Base-by-base conservation (phyloP, 2,113 vertebrate species). In the Aviceda subcristata region DNA sequence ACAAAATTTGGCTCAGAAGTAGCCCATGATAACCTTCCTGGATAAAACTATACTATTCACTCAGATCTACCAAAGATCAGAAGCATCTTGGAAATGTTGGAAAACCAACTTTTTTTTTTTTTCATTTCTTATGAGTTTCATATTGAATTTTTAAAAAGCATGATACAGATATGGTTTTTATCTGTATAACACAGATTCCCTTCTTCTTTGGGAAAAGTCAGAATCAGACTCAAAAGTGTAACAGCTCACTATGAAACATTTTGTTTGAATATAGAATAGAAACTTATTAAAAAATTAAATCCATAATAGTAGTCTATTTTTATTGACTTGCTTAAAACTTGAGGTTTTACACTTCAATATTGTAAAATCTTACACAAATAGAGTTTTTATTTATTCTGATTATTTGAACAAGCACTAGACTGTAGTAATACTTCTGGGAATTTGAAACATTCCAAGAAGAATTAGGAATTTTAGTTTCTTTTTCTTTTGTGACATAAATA, bases 121-220 rank as follows among this genome's bases (percentile, higher is more conserved):
- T 10, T 59, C 27, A 12, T 79, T 57, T 27, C 7, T 67, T 27
- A n/a, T 23, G 18, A 34, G 4, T 55, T 78, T 86, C 5, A 27
- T 23, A 26, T 18, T 27, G 21, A 79, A 69, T 7, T 45, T 34
- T 46, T 50, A 3, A 19, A 36, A 78, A 48, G 3, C 6, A 2
- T 45, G 8, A 18, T 55, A 62, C 7, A 48, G 11, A 36, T n/a
- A 39, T 7, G 15, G 1, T 17, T 55, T 66, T 73, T 13, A 45
- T 48, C 24, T 55, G 3, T 68, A 7, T 38, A 83, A 38, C 0
- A 48, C 4, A 46, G 43, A 45, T 10, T 2, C 3, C 0, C 6
- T 55, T 30, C 12, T 84, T 53, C 32, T 73, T 67, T 36, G 3
- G 10, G 12, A 67, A 90, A 80, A 48, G 1, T 59, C 6, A 46